phyloP scores from a whole-genome alignment of 53 echinoderm and acorn worm genomes.

The Paracentrotus lividus region DNA sequence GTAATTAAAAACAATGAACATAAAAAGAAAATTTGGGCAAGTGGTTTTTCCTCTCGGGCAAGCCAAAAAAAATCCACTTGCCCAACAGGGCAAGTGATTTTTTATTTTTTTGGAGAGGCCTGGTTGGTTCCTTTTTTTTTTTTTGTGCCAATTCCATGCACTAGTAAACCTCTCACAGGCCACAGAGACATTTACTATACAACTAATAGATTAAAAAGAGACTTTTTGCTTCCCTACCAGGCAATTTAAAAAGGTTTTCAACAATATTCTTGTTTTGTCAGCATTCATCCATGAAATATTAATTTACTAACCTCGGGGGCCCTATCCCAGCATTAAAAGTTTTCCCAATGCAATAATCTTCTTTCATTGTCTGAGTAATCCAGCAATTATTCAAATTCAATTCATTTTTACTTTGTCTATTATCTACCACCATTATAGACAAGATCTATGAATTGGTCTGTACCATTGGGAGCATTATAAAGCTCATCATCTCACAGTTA shows the following conservation, averaged over 20 bases:
- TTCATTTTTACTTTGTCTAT: conserved; percentile 7
- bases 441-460: conserved; percentile 5
- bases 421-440: neutral
- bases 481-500: conserved; percentile 19
- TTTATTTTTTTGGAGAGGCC: too few species aligned
- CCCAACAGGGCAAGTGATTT: too few species aligned
- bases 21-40: too few species aligned
- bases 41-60: too few species aligned
- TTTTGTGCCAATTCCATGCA: neutral
- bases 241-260: neutral
- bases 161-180: neutral
- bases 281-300: neutral
- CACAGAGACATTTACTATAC: neutral
- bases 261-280: neutral
- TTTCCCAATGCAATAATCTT: conserved; percentile 10
- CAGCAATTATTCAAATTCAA: conserved; percentile 3
- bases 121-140: neutral
- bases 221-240: neutral
- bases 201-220: neutral
- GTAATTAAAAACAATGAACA: too few species aligned
- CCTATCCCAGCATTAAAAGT: neutral
- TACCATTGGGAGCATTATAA: neutral
- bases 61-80: too few species aligned
- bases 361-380: neutral
- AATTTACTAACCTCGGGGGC: neutral